Evolutionary conservation across 2,113 vertebrate species (phyloP).

Genomic region (Tachysurus fulvidraco): DNA sequence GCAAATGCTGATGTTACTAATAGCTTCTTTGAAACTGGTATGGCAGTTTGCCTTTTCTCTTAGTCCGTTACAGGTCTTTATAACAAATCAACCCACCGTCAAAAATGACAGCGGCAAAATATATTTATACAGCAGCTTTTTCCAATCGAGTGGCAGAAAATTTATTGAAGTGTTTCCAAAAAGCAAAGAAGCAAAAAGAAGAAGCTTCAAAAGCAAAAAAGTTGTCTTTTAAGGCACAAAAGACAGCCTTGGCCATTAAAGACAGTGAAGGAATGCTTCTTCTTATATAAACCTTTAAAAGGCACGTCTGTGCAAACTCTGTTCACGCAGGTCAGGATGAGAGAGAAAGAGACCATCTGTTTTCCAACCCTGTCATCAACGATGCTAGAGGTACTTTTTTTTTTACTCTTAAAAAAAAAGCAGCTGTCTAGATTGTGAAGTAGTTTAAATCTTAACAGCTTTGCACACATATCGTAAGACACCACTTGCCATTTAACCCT

Average conservation of each 20-base stretch:
- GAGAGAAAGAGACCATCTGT: slow-evolving; percentile 21
- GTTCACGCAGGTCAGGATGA: background rate
- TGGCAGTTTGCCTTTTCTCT: slow-evolving; percentile 57
- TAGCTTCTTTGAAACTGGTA: slow-evolving; percentile 26
- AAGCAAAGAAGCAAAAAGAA: background rate
- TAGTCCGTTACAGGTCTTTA: background rate
- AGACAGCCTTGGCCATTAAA: background rate
- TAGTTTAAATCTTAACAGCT: background rate
- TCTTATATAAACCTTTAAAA: background rate
- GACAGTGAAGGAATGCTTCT: background rate
- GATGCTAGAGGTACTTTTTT: background rate
- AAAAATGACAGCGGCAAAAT: background rate
- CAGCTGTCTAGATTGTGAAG: background rate
- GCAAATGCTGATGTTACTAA: slow-evolving; percentile 34
- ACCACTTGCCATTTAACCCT: background rate
- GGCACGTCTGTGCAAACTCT: slow-evolving; percentile 2
- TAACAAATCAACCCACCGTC: background rate
- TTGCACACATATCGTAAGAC: background rate
- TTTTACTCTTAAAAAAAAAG: background rate
- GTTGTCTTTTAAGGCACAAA: background rate
- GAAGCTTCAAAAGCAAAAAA: background rate
- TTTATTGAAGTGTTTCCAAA: background rate
- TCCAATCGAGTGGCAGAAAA: background rate
- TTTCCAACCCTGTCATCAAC: slow-evolving; percentile 28
- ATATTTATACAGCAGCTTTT: background rate